Percentiles rank a stretch among this genome's conserved stretches.
These are phyloP conservation scores for Clarias batrachus DNA, from an alignment of 2,113 vertebrate species.

Conservation along the genomic window DNA sequence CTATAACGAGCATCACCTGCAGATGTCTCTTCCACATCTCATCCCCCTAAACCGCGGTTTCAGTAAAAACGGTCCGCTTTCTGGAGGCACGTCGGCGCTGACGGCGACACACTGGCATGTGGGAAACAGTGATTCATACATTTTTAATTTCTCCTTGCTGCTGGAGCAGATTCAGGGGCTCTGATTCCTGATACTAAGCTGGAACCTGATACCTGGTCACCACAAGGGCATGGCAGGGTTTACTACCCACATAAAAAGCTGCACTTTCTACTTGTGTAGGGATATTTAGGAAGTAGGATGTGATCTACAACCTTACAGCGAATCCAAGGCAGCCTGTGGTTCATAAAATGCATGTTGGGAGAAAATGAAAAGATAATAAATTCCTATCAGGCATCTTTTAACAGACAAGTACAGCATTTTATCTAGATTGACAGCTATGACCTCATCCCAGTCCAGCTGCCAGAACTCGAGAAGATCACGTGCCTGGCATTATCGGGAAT, in stretches of 20 bases:
- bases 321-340: neutral
- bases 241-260: neutral
- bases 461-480: neutral
- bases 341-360: neutral
- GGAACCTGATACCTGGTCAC: constrained; percentile 66
- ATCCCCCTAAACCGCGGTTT: constrained; percentile 10
- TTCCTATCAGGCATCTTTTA: neutral
- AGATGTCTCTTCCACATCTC: constrained; percentile 1
- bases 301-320: neutral
- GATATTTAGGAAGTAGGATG: neutral
- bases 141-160: constrained; percentile 75
- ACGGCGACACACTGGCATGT: neutral
- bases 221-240: constrained; percentile 47
- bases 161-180: constrained; percentile 66
- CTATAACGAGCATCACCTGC: neutral
- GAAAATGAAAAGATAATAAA: neutral
- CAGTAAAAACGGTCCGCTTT: constrained; percentile 29
- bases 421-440: neutral
- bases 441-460: neutral
- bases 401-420: neutral
- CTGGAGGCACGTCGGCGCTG: constrained; percentile 18
- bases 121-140: constrained; percentile 64
- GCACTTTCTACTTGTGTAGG: neutral
- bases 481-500: neutral
- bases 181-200: constrained; percentile 75